Conservation (phyloP, 2,797 vertebrate species). For the Poliocrania exsul region DNA sequence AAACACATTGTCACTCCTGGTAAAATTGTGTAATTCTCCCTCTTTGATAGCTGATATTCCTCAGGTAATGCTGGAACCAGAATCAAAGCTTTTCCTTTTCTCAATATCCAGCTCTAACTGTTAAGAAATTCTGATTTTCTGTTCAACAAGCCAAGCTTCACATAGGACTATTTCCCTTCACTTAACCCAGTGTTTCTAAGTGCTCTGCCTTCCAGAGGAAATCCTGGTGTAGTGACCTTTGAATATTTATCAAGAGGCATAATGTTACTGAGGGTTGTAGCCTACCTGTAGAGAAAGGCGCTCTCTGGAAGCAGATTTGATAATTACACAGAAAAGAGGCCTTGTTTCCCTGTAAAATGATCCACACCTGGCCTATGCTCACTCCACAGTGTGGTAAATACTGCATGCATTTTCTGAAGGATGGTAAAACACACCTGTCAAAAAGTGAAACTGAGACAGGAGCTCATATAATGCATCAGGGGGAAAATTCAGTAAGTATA, state of each 20-base stretch:
- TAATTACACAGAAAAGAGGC: background rate
- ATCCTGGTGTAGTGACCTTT: background rate
- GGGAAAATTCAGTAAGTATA: background rate
- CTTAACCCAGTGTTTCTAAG: background rate
- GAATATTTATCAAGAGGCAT: background rate
- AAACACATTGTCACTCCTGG: background rate
- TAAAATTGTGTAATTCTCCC: background rate
- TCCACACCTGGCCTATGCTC: constrained; percentile 20
- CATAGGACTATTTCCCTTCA: background rate
- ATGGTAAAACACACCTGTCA: constrained; percentile 22
- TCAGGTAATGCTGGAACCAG: background rate
- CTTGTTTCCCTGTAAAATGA: background rate
- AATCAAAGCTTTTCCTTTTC: background rate
- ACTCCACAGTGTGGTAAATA: background rate
- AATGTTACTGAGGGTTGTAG: background rate
- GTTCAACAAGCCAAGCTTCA: background rate
- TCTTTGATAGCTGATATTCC: background rate
- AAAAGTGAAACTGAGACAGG: constrained; percentile 1
- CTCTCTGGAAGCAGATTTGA: background rate
- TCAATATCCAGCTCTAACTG: background rate
- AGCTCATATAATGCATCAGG: background rate
- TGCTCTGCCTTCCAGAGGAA: background rate
- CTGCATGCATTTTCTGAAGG: background rate
- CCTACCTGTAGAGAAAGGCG: background rate
- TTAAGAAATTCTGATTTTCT: background rate